Conservation (phyloP, 2,113 vertebrate genomes). For the Pollimyrus isidori region DNA sequence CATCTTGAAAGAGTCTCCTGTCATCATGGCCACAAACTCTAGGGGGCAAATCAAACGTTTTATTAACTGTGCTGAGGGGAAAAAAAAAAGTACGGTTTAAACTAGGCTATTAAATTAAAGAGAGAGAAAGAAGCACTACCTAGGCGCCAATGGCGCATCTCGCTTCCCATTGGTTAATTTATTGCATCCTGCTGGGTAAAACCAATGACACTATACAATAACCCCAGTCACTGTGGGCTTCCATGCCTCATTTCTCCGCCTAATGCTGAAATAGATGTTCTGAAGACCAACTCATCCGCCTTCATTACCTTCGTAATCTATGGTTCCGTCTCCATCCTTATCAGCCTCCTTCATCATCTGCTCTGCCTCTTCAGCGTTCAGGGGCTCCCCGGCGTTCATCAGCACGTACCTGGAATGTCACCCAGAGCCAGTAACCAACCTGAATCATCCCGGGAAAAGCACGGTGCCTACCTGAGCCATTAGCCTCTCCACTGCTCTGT, state of each 20-base stretch:
- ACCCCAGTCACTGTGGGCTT: background rate
- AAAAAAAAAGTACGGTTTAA: background rate
- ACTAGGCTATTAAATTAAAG: background rate
- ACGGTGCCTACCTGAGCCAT: background rate
- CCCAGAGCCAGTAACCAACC: background rate
- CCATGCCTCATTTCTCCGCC: background rate
- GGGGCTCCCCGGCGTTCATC: conserved; percentile 52
- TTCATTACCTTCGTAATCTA: conserved; percentile 51
- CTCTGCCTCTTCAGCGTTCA: conserved; percentile 51
- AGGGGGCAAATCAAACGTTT: background rate
- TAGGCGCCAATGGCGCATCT: background rate
- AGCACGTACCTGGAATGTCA: conserved; percentile 47
- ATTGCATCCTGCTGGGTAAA: background rate
- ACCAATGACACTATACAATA: background rate
- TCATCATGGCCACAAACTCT: conserved; percentile 64
- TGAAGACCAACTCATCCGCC: background rate
- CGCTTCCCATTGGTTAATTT: background rate
- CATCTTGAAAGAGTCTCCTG: conserved; percentile 59
- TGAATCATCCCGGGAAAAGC: background rate
- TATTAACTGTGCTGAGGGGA: background rate
- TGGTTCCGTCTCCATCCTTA: conserved; percentile 55
- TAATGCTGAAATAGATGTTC: background rate
- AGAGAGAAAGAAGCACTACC: background rate
- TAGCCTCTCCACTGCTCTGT: background rate
- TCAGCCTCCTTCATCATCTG: conserved; percentile 62